Conservation (phyloP, 2,113 vertebrate genomes). For the Andinoacara biseriatus region DNA sequence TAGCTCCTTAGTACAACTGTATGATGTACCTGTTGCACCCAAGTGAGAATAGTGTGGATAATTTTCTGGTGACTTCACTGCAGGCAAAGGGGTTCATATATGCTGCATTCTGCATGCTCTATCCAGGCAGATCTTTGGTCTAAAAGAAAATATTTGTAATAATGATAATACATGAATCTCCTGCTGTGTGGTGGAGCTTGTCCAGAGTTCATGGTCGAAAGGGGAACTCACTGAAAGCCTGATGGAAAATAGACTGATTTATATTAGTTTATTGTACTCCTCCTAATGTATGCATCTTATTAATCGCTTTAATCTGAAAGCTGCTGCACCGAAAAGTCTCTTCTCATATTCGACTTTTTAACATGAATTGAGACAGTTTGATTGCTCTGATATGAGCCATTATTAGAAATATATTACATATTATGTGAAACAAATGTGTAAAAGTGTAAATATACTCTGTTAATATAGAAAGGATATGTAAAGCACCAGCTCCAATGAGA, state of each 20-base stretch:
- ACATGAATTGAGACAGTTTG: neutral
- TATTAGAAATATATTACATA: constrained; percentile 29
- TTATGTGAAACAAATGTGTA: constrained; percentile 39
- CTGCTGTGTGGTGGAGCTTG: neutral
- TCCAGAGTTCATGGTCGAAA: neutral
- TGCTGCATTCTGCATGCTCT: constrained; percentile 1
- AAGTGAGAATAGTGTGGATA: neutral
- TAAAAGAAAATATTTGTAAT: neutral
- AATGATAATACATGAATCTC: neutral
- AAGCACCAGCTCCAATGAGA: constrained; percentile 7
- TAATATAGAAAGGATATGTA: constrained; percentile 26
- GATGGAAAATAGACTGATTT: constrained; percentile 10
- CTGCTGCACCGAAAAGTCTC: neutral
- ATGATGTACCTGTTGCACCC: neutral
- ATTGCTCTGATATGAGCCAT: neutral
- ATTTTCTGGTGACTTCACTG: neutral
- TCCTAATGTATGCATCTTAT: neutral
- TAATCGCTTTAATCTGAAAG: constrained; percentile 13
- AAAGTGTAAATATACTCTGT: constrained; percentile 61
- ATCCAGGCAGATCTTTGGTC: neutral
- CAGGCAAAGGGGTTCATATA: neutral
- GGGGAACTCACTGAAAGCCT: neutral
- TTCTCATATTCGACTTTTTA: constrained; percentile 3
- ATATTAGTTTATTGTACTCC: neutral
- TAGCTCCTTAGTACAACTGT: neutral